Evolutionary conservation across 2,113 vertebrate species (phyloP).

Genomic region (Nyctereutes procyonoides): DNA sequence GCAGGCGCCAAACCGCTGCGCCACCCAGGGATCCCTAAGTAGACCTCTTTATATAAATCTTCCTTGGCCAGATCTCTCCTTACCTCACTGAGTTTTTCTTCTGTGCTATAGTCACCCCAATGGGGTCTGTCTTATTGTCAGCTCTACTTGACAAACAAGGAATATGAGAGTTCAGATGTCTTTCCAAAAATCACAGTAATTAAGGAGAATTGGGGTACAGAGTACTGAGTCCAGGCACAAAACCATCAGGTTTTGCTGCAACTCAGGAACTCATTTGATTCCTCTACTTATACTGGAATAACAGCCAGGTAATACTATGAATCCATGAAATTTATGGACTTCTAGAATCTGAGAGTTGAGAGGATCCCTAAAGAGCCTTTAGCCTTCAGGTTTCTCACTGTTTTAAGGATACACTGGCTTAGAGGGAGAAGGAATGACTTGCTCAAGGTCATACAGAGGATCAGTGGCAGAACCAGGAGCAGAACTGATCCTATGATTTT

Average conservation of each 20-base stretch:
- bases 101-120: background rate
- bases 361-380: background rate
- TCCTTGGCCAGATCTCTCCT: background rate
- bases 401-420: background rate
- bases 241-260: background rate
- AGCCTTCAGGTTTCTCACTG: background rate
- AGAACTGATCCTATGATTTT: background rate
- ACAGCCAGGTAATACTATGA: background rate
- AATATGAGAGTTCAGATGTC: background rate
- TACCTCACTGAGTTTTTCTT: background rate
- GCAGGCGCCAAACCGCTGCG: too few relatives aligned
- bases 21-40: too few relatives aligned
- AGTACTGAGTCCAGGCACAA: background rate
- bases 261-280: background rate
- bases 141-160: background rate
- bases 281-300: background rate
- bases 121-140: background rate
- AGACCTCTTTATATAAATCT: background rate
- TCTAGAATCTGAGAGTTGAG: background rate
- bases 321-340: background rate
- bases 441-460: background rate
- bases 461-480: background rate
- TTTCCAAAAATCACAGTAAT: background rate
- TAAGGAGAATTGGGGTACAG: background rate
- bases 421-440: background rate